Percentiles rank a stretch among this genome's conserved stretches.
Conservation (phyloP, 2,113 vertebrate genomes). For the Pomatorhinus ruficollis region DNA sequence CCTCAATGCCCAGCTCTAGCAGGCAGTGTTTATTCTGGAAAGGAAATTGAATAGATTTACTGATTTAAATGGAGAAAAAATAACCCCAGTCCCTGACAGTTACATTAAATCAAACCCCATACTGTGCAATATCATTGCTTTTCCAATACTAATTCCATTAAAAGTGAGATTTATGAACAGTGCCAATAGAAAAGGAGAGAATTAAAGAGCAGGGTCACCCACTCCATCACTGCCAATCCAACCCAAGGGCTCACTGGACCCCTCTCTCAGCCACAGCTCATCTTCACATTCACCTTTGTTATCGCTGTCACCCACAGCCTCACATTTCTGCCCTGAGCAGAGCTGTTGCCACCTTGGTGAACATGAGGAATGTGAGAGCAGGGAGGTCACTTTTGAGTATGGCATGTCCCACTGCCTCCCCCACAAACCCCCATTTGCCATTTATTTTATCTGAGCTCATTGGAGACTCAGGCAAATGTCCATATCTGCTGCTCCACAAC, state of each 20-base stretch:
- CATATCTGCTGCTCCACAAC: neutral
- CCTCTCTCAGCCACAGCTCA: neutral
- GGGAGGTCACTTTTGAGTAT: neutral
- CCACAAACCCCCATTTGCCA: neutral
- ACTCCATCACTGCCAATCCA: constrained; percentile 12
- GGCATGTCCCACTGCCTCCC: neutral
- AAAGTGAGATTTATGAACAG: constrained; percentile 48
- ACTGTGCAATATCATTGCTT: constrained; percentile 67
- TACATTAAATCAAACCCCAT: constrained; percentile 62
- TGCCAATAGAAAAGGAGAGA: constrained; percentile 9
- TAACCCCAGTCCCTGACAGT: constrained; percentile 49
- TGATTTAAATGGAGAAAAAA: constrained; percentile 70
- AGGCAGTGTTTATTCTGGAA: constrained; percentile 78
- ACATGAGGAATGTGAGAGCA: neutral
- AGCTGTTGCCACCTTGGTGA: neutral
- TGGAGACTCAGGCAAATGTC: neutral
- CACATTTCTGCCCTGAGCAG: neutral
- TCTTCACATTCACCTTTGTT: neutral
- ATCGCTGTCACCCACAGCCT: neutral
- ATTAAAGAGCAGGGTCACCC: constrained; percentile 15
- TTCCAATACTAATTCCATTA: constrained; percentile 72
- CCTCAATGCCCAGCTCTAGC: constrained; percentile 72
- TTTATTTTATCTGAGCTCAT: neutral
- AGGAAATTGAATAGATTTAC: constrained; percentile 66
- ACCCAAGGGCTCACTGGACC: neutral